Evolutionary conservation across 1,140 invertebrate genomes (phyloP), one percentile per base, ranked within the genome.

Genomic region (Nephila pilipes): DNA sequence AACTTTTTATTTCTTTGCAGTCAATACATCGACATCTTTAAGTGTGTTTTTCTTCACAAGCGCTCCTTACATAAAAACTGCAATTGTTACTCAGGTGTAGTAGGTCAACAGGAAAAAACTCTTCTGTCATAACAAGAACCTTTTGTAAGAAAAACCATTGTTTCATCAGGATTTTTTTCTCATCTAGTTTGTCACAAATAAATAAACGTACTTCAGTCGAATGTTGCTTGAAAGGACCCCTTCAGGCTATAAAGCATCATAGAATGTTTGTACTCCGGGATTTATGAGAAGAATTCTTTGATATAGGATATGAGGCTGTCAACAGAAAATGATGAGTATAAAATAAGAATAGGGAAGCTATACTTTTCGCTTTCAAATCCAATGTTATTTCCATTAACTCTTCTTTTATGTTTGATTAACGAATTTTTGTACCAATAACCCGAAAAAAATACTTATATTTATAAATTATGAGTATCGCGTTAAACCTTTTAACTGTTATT

Each of bases 141-240:
- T 6, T 32, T 75, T 32, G 57, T 58, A 12, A 20, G 65, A 75
- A 75, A 75, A 29, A 14, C 65, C 65, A 29, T 75, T 75, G 65
- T 75, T 75, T 32, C 32, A 32, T 75, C 65, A 32, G 32, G 65
- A 0, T 46, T 46, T 46, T 46, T 46, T 46, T 46, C 46, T 75
- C 65, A 75, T 75, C 32, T 32, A 75, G 25, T 75, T 75, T 29
- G 65, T 32, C 32, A 75, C 22, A 75, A 75, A 75, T 75, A 75
- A 75, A 75, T 75, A 75, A 75, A 22, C 32, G 32, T 32, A 14
- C 65, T 75, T 75, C 65, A 75, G 22, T 29, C 22, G 65, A 29
- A 29, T 29, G n/a, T 75, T 75, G 65, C 65, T 75, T 32, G n/a
- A 75, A 75, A 75, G n/a, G 32, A 75, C n/a, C 12, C 65, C 65